Evolutionary conservation across 2,113 vertebrate genomes (phyloP), one percentile per base, ranked within the genome.

Genomic region (Poeciliopsis turrubarensis): DNA sequence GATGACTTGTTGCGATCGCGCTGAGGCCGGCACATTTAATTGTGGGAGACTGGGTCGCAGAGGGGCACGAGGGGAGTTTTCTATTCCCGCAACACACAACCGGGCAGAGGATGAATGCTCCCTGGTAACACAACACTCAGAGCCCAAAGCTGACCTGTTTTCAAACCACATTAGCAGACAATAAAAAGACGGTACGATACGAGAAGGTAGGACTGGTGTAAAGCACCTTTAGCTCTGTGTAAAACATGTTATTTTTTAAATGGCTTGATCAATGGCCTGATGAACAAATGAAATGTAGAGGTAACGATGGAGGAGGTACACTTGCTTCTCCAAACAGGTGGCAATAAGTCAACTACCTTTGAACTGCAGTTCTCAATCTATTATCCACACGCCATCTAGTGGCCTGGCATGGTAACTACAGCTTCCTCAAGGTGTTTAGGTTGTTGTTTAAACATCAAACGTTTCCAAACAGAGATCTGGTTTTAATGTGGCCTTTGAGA

Each of bases 21-120:
- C 94, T 94, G 94, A 94, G 87, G 80, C 76, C 78, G 73, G 90
- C 94, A 93, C 88, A 89, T 94, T 94, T 92, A 82, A 94, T 94
- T 94, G 91, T 93, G 84, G 88, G 79, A 75, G 87, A 84, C 57
- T 31, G 73, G 86, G 78, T 87, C 51, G 39, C 62, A 62, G 73
- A 81, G 85, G 63, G 84, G 70, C 62, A 61, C n/a, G 26, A n/a
- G 69, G 67, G 25, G 70, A 29, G 57, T 78, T 57, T 77, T 11
- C 2, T 37, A 12, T 37, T 2, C 79, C 76, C 78, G 77, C 67
- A 85, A 73, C 72, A 79, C 70, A 72, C 78, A 65, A 51, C 82
- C 73, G 77, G 32, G 57, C 17, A 72, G n/a, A 62, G 57, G 1
- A 7, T 77, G 68, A 81, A 77, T 72, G 73, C 61, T 27, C 54